Conservation (phyloP, 2,888 invertebrate species). For the Leptogaster cylindrica region DNA sequence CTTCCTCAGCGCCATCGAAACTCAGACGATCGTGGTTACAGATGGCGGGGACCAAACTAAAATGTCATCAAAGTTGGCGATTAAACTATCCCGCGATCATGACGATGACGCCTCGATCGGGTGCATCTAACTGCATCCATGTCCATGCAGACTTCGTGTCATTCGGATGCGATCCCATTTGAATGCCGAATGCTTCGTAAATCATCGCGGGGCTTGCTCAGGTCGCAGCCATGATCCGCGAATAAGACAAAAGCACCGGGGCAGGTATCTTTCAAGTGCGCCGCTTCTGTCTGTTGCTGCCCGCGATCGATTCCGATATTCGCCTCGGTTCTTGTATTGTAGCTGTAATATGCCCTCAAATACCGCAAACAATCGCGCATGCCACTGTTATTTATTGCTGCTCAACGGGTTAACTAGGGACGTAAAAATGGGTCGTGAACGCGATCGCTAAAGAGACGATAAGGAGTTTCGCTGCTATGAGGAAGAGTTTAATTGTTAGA, state of each 20-base stretch:
- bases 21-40: not conserved
- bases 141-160: conserved; percentile 20
- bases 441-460: too few species aligned
- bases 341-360: conserved; percentile 3
- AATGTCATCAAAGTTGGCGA: not conserved
- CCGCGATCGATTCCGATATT: not conserved
- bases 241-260: not conserved
- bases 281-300: conserved; percentile 30
- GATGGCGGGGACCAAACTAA: not conserved
- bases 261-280: conserved; percentile 12
- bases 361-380: not conserved
- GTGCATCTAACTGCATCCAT: conserved; percentile 37
- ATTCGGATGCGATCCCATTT: not conserved
- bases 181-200: conserved; percentile 38
- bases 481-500: too few species aligned
- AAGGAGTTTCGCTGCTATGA: too few species aligned
- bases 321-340: not conserved
- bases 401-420: conserved; percentile 6
- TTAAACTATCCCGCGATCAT: not conserved
- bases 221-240: conserved; percentile 24
- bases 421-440: too few species aligned
- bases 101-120: not conserved
- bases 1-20: not conserved
- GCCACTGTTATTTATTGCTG: conserved; percentile 10
- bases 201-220: conserved; percentile 36